These are phyloP conservation scores for Leguminivora glycinivorella DNA, from an alignment of 1,140 invertebrate species.

Conservation along the genomic window DNA sequence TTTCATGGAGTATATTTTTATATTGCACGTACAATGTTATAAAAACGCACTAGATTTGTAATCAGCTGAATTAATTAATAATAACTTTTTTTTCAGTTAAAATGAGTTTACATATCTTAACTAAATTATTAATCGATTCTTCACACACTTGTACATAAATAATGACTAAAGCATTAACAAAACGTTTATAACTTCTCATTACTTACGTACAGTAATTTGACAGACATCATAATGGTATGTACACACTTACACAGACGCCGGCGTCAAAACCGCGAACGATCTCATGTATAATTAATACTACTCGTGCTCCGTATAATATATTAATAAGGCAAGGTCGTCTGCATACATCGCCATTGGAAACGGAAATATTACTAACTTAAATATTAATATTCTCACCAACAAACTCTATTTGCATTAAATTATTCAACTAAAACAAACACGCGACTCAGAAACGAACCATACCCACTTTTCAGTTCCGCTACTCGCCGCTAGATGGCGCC, in stretches of 20 bases:
- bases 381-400: conserved; percentile 24
- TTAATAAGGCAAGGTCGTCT: conserved; percentile 73
- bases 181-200: neutral
- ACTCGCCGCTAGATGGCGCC: conserved; percentile 63
- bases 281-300: conserved; percentile 70
- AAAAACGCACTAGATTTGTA: no score
- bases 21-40: no score
- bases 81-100: no score
- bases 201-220: neutral
- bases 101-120: no score
- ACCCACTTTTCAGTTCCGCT: conserved; percentile 49
- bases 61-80: no score
- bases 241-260: conserved; percentile 50
- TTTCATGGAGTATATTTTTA: no score
- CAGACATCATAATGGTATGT: conserved; percentile 21
- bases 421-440: conserved; percentile 21
- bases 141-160: neutral
- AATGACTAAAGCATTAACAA: neutral
- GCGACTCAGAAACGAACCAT: conserved; percentile 19
- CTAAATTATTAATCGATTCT: neutral
- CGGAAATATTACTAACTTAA: conserved; percentile 21
- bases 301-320: conserved; percentile 40
- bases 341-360: conserved; percentile 51
- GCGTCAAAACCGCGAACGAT: conserved; percentile 56
- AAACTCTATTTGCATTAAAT: conserved; percentile 12